Percentiles rank a stretch among this genome's conserved stretches.
Evolutionary conservation across 2,797 vertebrate genomes (phyloP).

Genomic region (Sorex maritimensis): DNA sequence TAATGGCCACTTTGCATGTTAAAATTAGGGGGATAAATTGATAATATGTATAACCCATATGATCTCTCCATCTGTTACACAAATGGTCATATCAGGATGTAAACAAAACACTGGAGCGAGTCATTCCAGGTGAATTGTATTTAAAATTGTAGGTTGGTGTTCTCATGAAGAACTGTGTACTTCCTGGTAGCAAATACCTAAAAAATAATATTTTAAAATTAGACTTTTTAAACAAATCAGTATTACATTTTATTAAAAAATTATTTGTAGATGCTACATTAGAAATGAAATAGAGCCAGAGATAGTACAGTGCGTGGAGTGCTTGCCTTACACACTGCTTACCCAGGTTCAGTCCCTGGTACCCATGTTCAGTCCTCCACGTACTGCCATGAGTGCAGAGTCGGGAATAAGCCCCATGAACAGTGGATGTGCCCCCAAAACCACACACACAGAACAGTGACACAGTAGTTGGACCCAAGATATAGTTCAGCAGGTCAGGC

Average conservation of each 20-base stretch:
- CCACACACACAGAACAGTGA: too few relatives aligned
- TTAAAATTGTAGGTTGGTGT: conserved; percentile 94
- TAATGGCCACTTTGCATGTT: conserved; percentile 87
- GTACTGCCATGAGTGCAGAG: too few relatives aligned
- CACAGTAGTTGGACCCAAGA: too few relatives aligned
- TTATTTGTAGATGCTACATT: background rate
- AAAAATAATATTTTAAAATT: conserved; percentile 86
- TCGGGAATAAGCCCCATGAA: too few relatives aligned
- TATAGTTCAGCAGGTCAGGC: too few relatives aligned
- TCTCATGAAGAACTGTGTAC: conserved; percentile 97
- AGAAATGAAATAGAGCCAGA: background rate
- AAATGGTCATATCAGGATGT: conserved; percentile 95
- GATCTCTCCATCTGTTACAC: conserved; percentile 90
- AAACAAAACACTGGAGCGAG: conserved; percentile 95
- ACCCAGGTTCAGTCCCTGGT: too few relatives aligned
- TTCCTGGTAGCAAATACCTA: conserved; percentile 98
- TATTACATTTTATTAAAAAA: conserved; percentile 47
- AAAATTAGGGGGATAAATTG: conserved; percentile 82
- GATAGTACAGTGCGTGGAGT: too few relatives aligned
- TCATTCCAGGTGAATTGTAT: conserved; percentile 93
- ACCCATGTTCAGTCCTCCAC: too few relatives aligned
- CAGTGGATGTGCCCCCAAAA: too few relatives aligned
- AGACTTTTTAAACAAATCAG: conserved; percentile 78
- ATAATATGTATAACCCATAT: conserved; percentile 86
- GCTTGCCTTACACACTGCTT: too few relatives aligned